Percentiles rank a stretch among this genome's conserved stretches.
phyloP scores from a whole-genome alignment of 2,113 vertebrate genomes.

The Psammodynastes pulverulentus region DNA sequence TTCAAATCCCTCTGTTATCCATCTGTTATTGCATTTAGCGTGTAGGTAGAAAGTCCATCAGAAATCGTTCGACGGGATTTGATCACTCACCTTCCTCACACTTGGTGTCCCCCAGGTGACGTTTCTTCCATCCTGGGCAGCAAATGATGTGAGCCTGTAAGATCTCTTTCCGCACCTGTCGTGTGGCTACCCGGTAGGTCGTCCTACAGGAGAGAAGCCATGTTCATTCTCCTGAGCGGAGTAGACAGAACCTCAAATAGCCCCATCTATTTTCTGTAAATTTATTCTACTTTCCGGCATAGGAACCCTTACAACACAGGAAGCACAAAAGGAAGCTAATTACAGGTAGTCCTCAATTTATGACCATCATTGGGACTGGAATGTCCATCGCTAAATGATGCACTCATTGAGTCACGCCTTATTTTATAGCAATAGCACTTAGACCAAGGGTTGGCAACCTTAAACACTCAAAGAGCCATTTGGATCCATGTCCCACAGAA shows the following conservation, averaged over 20 bases:
- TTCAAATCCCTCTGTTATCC: not conserved
- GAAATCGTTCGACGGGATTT: not conserved
- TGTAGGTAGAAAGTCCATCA: not conserved
- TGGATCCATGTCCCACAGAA: too few relatives aligned
- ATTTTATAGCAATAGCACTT: too few relatives aligned
- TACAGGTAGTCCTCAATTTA: too few relatives aligned
- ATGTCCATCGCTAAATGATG: too few relatives aligned
- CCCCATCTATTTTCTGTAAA: not conserved
- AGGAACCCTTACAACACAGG: not conserved
- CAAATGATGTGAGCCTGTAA: slow-evolving; percentile 52
- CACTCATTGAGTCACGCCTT: too few relatives aligned
- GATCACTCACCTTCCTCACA: slow-evolving; percentile 63
- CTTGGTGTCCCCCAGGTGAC: slow-evolving; percentile 50
- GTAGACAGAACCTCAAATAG: not conserved
- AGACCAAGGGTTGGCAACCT: too few relatives aligned
- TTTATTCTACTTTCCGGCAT: not conserved
- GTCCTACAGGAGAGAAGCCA: slow-evolving; percentile 52
- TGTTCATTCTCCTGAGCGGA: not conserved
- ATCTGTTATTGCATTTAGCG: not conserved
- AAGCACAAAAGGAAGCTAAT: not conserved
- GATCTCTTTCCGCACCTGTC: slow-evolving; percentile 61
- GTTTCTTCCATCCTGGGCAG: slow-evolving; percentile 69
- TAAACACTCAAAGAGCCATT: too few relatives aligned
- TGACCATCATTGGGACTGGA: too few relatives aligned
- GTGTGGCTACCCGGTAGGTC: slow-evolving; percentile 51